Percentiles rank a stretch among this genome's conserved stretches.
phyloP scores from a whole-genome alignment of 2,113 vertebrate species.

The Megaleporinus macrocephalus region DNA sequence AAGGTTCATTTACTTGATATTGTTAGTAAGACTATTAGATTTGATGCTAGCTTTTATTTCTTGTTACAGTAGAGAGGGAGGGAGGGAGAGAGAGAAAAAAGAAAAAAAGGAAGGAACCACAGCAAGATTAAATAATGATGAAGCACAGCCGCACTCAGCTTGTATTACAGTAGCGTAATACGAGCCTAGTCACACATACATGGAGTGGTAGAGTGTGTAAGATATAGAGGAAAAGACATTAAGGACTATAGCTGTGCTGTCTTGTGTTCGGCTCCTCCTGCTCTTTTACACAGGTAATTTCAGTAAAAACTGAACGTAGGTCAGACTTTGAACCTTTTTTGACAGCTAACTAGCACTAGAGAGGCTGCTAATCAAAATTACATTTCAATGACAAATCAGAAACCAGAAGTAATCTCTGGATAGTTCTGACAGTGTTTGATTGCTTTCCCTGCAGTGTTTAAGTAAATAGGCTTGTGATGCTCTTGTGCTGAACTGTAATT shows the following conservation, averaged over 20 bases:
- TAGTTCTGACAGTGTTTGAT: no score
- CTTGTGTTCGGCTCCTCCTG: not conserved
- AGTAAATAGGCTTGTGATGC: not conserved
- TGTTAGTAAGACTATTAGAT: not conserved
- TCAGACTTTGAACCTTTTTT: not conserved
- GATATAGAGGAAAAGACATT: constrained; percentile 41
- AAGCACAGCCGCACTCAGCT: constrained; percentile 67
- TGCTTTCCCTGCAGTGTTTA: no score
- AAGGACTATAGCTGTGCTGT: not conserved
- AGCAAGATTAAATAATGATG: constrained; percentile 73
- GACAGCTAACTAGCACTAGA: not conserved
- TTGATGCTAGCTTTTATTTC: not conserved
- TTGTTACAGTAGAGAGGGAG: not conserved
- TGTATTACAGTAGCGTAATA: constrained; percentile 74
- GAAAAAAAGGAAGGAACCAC: constrained; percentile 4
- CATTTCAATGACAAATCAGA: not conserved
- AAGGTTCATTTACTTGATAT: not conserved
- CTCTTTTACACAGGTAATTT: not conserved
- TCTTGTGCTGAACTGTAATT: not conserved
- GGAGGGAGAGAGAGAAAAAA: constrained; percentile 5
- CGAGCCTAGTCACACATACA: constrained; percentile 60
- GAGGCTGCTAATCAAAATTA: not conserved
- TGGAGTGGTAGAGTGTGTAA: constrained; percentile 41
- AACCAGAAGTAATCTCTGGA: no score
- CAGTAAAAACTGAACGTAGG: not conserved